Evolutionary conservation across 2,888 invertebrate genomes (phyloP), one percentile per base, ranked within the genome.

Genomic region (Tetranychus piercei): DNA sequence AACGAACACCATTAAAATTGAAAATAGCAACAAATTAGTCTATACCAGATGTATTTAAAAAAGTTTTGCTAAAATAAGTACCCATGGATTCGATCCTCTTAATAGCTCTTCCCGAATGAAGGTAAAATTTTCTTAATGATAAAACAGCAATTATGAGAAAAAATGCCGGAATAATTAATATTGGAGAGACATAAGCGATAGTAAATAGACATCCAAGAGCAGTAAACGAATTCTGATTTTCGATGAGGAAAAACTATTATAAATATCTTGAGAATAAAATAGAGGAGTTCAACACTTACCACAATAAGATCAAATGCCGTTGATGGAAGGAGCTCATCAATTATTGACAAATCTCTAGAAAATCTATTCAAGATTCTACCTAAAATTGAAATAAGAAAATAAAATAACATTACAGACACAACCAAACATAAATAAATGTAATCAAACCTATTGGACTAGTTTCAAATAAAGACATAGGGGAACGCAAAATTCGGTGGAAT

Each of bases 151-250:
- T 76, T 22, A 81, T 78, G 1, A 85, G 80, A 8, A 85, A 81
- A 0, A 82, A 74, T 1, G 83, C 82, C 6, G 82, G 81, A 3
- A 81, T 44, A 15, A 81, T 77, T 83, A 82, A 79, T 73, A 79
- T 79, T 5, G 83, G 84, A 78, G 84, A 84, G 8, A 84, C 80
- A 18, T 83, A 77, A 1, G 83, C 81, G 1, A 85, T 82, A 22
- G 85, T 82, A 15, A 82, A 77, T 22, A 86, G 79, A 18, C 83
- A 82, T 64, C 84, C 84, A n/a, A 83, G 15, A 65, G 84, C 88
- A 74, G 90, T 87, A 82, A 89, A 85, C 23, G 64, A 22, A 72
- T 45, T 66, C 74, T 75, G 43, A 55, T 18, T 71, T n/a, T 55
- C 1, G 67, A 23, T 1, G 44, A 22, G 8, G 15, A 20, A 6